Base-by-base conservation (phyloP, 53 echinoderm and acorn worm species). In the Paracentrotus lividus region DNA sequence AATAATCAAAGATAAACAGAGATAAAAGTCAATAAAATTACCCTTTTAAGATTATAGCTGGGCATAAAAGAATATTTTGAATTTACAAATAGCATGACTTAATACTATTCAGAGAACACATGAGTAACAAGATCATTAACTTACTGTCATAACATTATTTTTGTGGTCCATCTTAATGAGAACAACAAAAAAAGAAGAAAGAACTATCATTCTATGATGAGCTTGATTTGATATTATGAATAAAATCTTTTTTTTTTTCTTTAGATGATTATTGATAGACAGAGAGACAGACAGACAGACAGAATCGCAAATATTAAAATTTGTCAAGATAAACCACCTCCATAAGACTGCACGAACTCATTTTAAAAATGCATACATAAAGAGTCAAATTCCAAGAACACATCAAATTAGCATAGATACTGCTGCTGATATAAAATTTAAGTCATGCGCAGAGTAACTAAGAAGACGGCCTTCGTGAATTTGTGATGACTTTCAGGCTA, bases 401-500 rank as follows among this genome's bases (percentile, higher is more conserved):
- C 47, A 47, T 47, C 47, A 81, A 45, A 81, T 81, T 16, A 81
- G 81, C n/a, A 34, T 10, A 12, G 14, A n/a, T 2, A 12, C 4
- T 81, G 47, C n/a, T 47, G 12, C 42, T 24, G 12, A 49, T 49
- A 81, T 47, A 27, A 81, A 81, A 77, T 26, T 44, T 45, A 32
- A 38, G 38, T 72, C 40, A 72, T 31, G 31, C 64, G 0, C 10
- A 47, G 81, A 26, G 24, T 45, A 81, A 45, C 81, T 9, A 36
- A 45, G 81, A 45, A 12, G 47, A 47, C 14, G 27, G 47, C 81
- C 14, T 81, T 47, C 43, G 47, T 20, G 21, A 34, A 75, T 75
- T 20, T 20, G 8, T 40, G 47, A 45, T 81, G 81, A 81, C 12
- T 81, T 81, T 81, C 81, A 81, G 81, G 26, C 40, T 38, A 72